Conservation (phyloP, 2,113 vertebrate genomes). For the Brevimyrus niger region DNA sequence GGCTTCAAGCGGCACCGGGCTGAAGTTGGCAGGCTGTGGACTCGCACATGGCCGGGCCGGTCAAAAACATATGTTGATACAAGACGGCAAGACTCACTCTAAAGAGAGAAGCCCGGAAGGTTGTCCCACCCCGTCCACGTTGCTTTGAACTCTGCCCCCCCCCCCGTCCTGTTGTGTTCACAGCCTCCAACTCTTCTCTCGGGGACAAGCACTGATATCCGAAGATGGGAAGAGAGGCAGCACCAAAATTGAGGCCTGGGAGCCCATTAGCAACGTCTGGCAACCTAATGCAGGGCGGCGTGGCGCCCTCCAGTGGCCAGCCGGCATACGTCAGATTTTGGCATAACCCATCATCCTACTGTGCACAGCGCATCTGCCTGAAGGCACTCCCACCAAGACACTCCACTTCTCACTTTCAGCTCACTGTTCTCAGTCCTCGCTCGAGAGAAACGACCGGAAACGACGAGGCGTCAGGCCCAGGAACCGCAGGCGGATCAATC, state of each 20-base stretch:
- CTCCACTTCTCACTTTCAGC: neutral
- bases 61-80: neutral
- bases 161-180: neutral
- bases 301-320: neutral
- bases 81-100: neutral
- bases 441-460: neutral
- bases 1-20: neutral
- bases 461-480: neutral
- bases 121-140: neutral
- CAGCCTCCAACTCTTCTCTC: neutral
- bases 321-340: neutral
- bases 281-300: neutral
- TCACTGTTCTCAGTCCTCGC: neutral
- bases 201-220: neutral
- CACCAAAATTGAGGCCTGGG: neutral
- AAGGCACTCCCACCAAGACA: neutral
- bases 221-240: neutral
- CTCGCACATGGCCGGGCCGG: neutral
- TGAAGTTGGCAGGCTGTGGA: neutral
- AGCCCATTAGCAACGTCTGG: neutral
- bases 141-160: neutral
- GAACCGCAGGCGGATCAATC: neutral
- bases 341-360: neutral
- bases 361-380: neutral
- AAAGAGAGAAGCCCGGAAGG: neutral